phyloP scores from a whole-genome alignment of 2,888 invertebrate species.

The Asteroscopus sphinx region DNA sequence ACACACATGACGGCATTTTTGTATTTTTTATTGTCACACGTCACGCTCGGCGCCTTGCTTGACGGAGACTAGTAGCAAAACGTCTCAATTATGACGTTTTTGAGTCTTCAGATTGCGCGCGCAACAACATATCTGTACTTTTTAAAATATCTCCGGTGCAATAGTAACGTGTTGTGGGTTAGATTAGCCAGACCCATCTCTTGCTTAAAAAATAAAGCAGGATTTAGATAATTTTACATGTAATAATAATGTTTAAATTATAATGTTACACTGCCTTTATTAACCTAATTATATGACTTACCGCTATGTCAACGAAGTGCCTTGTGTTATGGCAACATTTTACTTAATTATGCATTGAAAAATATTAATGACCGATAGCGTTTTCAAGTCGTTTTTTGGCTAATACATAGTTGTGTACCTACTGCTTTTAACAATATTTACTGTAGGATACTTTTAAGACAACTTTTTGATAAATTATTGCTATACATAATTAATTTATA shows the following conservation, averaged over 20 bases:
- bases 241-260: constrained; percentile 2
- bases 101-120: no score
- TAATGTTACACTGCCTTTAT: constrained; percentile 15
- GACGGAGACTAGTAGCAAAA: no score
- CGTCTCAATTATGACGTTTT: no score
- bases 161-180: constrained; percentile 14
- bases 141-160: no score
- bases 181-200: constrained; percentile 28
- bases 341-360: neutral
- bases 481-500: neutral
- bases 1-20: no score
- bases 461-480: neutral
- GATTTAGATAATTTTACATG: neutral
- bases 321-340: constrained; percentile 17
- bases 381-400: constrained; percentile 15
- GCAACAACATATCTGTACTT: no score
- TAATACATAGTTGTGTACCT: constrained; percentile 1
- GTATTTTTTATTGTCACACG: no score
- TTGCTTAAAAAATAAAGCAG: neutral
- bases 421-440: constrained; percentile 1
- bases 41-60: no score
- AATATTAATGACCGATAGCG: constrained; percentile 7
- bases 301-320: constrained; percentile 7
- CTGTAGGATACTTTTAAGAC: neutral
- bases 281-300: constrained; percentile 1